Conservation (phyloP, 2,797 vertebrate genomes). For the Arctocebus calabarensis region DNA sequence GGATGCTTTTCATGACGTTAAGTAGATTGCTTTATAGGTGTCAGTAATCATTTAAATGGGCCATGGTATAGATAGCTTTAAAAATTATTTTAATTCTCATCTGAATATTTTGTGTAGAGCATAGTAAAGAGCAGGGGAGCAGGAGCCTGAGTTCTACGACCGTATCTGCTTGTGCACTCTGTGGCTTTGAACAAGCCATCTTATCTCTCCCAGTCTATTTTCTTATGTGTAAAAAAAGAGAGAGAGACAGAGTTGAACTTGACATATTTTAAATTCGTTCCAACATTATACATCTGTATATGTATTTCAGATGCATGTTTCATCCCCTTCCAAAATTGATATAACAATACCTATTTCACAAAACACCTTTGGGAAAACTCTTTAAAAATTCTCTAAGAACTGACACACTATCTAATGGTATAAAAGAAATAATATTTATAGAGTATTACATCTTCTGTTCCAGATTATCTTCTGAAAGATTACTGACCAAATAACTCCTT, state of each 20-base stretch:
- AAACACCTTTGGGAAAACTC: background rate
- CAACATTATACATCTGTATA: background rate
- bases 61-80: background rate
- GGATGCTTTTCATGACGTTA: background rate
- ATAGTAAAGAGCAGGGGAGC: background rate
- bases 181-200: background rate
- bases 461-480: slow-evolving; percentile 47
- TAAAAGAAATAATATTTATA: slow-evolving; percentile 26
- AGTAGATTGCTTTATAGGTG: background rate
- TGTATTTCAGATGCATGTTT: background rate
- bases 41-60: background rate
- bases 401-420: background rate
- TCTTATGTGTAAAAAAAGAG: background rate
- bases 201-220: background rate
- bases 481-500: background rate
- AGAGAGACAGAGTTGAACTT: background rate
- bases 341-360: background rate
- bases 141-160: background rate
- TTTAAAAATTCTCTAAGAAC: slow-evolving; percentile 1
- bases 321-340: background rate
- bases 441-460: background rate
- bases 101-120: background rate
- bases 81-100: background rate
- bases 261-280: background rate
- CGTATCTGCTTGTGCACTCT: background rate